phyloP scores from a whole-genome alignment of 2,888 invertebrate genomes.

The Synanthedon formicaeformis region DNA sequence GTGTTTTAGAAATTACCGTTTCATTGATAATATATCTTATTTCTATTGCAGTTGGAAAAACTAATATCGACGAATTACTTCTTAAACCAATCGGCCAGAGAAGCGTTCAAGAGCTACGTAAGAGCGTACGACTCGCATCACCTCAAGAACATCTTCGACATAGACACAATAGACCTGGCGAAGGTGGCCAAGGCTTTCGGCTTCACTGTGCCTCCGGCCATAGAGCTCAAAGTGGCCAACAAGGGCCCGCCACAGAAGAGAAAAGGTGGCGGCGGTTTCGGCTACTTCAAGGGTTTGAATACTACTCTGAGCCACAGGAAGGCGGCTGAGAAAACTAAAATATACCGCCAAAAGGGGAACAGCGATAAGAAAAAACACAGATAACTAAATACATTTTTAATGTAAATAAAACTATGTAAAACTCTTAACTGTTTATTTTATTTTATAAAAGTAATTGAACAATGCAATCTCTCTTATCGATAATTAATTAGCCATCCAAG shows the following conservation, averaged over 20 bases:
- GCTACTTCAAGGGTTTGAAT: slow-evolving; percentile 80
- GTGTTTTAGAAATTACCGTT: too few species aligned
- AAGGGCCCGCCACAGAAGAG: slow-evolving; percentile 77
- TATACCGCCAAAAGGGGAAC: slow-evolving; percentile 71
- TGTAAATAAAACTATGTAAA: neutral
- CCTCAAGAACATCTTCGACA: slow-evolving; percentile 93
- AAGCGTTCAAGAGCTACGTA: slow-evolving; percentile 96
- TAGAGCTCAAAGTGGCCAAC: slow-evolving; percentile 77
- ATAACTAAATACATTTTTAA: neutral
- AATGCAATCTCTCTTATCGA: too few species aligned
- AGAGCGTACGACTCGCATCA: slow-evolving; percentile 97
- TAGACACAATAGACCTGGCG: slow-evolving; percentile 89
- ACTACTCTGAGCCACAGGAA: slow-evolving; percentile 55
- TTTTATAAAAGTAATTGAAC: neutral
- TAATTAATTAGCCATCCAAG: neutral
- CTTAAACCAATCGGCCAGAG: slow-evolving; percentile 93
- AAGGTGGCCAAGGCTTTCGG: slow-evolving; percentile 94
- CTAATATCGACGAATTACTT: slow-evolving; percentile 95
- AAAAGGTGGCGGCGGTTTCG: slow-evolving; percentile 84
- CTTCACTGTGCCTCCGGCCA: slow-evolving; percentile 93
- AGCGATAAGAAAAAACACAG: slow-evolving; percentile 10
- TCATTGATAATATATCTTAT: too few species aligned
- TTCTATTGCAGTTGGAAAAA: slow-evolving; percentile 85
- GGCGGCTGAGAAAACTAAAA: slow-evolving; percentile 68
- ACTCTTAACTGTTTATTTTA: neutral